Evolutionary conservation across 1,140 invertebrate species (phyloP), one percentile per base, ranked within the genome.

Genomic region (Amphibalanus amphitrite): DNA sequence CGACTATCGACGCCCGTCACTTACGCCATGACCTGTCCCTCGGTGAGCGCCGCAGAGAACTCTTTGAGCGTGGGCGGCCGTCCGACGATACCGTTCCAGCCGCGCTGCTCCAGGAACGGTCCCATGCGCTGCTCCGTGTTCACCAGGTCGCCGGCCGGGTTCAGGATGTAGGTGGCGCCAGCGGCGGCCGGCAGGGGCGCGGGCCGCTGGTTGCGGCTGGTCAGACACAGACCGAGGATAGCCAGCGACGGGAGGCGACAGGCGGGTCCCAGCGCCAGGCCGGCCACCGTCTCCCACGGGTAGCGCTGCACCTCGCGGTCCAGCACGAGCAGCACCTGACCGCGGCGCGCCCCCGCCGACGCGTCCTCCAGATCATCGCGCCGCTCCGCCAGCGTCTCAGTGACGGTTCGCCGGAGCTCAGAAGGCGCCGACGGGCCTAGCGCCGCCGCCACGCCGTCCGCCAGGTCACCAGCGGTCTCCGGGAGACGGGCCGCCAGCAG

Each of bases 311-410:
- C 65, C 26, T 26, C 65, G 26, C 26, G 26, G 65, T 67, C 65
- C 65, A 67, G 28, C 65, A 67, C 65, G 10, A 67, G 65, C 10
- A 67, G 26, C 26, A 67, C 65, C n/a, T 67, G 65, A 3, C 28
- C 26, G 26, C 65, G 65, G 26, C 65, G 47, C 1, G 47, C 13
- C 10, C 13, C 47, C 10, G 47, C 8, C 65, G 65, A 6, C 23
- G n/a, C 26, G 73, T 70, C 69, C 73, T 26, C 70, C 74, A 70
- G 28, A 69, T 74, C 26, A 1, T 26, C 10, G 3, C 28, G 15
- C 28, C 65, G n/a, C 65, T 3, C 28, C 3, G 26, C 28, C 65
- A 67, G 65, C 65, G 26, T 8, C 26, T 67, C 65, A 13, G 65
- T 17, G 3, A 67, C n/a, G 26, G 65, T 26, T 1, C 65, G 65